Base-by-base conservation (phyloP, 2,888 invertebrate species). In the Drosophila phalerata region DNA sequence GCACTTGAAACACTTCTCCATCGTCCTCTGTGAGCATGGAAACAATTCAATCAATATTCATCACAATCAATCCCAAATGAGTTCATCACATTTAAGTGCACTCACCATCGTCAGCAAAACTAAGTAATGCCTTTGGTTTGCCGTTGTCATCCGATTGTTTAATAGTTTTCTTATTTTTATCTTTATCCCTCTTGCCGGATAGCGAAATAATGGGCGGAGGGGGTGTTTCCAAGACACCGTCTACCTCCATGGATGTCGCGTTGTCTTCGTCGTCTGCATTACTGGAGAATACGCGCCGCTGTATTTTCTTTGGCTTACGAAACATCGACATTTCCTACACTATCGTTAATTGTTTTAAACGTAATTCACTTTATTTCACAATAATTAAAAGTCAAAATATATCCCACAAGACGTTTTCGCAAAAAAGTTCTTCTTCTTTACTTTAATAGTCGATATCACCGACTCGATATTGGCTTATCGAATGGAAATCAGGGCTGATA, bases 1-100 rank as follows among this genome's bases (percentile, higher is more conserved):
- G 98, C 55, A 99, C 97, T 94, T 98, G 97, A 93, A 99, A 98
- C 56, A 97, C 96, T 93, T 98, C 98, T 28, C 95, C 96, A 91
- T 97, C 97, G 88, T 96, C 97, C 93, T 94, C 92, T 94, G 88
- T 8, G 19, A 3, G 9, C 79, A 89, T 45, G 49, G 15, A 28
- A 56, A 52, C 4, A n/a, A 51, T 56, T 34, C 19, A 65, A 51
- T 62, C 28, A 62, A 71, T 38, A n/a, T 30, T 15, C 9, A 32
- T 28, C 38, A 60, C 9, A 34, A 34, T 5, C 5, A n/a, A 51
- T 53, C 17, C 15, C 40, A 53, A 43, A 45, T 10, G 40, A n/a
- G n/a, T n/a, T 22, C 3, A 9, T 3, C n/a, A 49, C 11, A 49
- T 15, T 32, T 1, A 11, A 40, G 1, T 15, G 1, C 92, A 77